Evolutionary conservation across 2,888 invertebrate genomes (phyloP).

Genomic region (Venusia cambrica): DNA sequence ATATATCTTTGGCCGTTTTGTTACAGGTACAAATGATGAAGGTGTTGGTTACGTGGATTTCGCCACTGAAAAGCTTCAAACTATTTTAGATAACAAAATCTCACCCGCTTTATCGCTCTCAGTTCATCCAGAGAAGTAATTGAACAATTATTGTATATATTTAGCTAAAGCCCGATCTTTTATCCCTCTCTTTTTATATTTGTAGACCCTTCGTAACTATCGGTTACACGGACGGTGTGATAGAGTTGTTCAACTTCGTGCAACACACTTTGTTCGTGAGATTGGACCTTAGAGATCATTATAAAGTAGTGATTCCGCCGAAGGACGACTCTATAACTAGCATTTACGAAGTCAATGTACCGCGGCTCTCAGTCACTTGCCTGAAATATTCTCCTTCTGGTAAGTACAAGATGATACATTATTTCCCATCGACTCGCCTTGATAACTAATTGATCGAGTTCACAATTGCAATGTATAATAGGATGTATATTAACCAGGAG

Average conservation of each 20-base stretch:
- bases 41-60: slow-evolving; percentile 76
- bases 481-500: neutral
- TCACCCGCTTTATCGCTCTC: slow-evolving; percentile 61
- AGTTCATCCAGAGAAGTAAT: slow-evolving; percentile 77
- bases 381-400: slow-evolving; percentile 81
- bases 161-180: too few species aligned
- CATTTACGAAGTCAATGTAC: slow-evolving; percentile 44
- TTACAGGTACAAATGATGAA: slow-evolving; percentile 65
- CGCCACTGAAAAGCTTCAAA: slow-evolving; percentile 60
- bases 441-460: too few species aligned
- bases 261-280: slow-evolving; percentile 49
- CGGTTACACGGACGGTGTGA: slow-evolving; percentile 68
- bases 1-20: too few species aligned
- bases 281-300: slow-evolving; percentile 52
- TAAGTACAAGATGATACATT: too few species aligned
- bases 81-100: slow-evolving; percentile 60
- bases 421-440: too few species aligned
- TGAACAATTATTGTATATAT: neutral
- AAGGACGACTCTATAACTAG: slow-evolving; percentile 56
- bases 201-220: slow-evolving; percentile 71
- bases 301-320: slow-evolving; percentile 52
- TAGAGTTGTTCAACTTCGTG: slow-evolving; percentile 68
- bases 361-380: slow-evolving; percentile 56
- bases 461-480: too few species aligned
- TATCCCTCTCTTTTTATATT: too few species aligned